These are phyloP conservation scores for Onychostoma macrolepis DNA, from an alignment of 2,113 vertebrate species.

Conservation along the genomic window DNA sequence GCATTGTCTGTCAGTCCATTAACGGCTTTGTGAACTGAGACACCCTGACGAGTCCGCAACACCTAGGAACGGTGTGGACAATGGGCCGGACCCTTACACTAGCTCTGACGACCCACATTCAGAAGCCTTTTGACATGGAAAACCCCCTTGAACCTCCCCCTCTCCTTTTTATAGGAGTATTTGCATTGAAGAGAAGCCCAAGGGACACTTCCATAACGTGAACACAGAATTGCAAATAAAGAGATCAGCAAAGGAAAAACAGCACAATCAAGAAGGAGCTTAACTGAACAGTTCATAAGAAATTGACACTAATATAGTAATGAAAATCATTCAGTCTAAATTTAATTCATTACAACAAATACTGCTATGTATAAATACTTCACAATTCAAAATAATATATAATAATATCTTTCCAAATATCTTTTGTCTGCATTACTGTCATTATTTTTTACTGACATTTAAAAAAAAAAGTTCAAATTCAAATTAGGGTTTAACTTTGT, in stretches of 20 bases:
- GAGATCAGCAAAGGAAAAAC: not conserved
- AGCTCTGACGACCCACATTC: conserved; percentile 15
- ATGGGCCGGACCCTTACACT: conserved; percentile 29
- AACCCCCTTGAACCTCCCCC: conserved; percentile 26
- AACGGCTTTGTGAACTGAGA: conserved; percentile 54
- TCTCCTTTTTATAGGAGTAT: conserved; percentile 34
- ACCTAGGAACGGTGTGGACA: conserved; percentile 53
- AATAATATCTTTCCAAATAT: not conserved
- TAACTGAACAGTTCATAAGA: not conserved
- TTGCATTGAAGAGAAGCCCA: conserved; percentile 40
- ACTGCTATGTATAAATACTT: not conserved
- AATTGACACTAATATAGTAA: not conserved
- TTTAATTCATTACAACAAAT: not conserved
- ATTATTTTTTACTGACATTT: not conserved
- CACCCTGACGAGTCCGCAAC: conserved; percentile 53
- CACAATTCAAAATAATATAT: not conserved
- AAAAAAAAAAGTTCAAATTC: too few species aligned
- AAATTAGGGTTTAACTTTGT: not conserved
- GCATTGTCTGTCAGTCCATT: conserved; percentile 58
- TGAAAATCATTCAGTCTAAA: not conserved
- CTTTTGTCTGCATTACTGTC: not conserved
- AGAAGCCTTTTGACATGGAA: conserved; percentile 52
- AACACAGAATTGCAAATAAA: conserved; percentile 22
- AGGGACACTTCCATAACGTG: conserved; percentile 11
- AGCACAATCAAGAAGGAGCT: not conserved